Base-by-base conservation (phyloP, 2,113 vertebrate species). In the Cygnus atratus region DNA sequence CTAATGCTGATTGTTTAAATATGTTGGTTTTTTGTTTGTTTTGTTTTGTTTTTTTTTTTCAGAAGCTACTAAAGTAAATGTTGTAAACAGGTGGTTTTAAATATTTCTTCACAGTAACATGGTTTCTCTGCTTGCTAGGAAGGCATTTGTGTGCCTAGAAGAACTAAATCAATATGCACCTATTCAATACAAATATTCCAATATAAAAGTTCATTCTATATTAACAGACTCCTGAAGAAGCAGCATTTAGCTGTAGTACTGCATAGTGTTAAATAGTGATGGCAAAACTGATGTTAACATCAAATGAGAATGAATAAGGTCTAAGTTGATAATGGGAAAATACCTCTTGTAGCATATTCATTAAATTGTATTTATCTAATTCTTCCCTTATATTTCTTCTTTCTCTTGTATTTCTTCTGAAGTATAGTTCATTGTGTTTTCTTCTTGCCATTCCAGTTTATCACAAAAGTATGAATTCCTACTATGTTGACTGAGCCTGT, bases 241-340 rank as follows among this genome's bases (percentile, higher is more conserved):
- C 74, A 86, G 59, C 66, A 87, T 91, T 97, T 96, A 91, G 59
- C 95, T 97, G 63, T 93, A 93, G 92, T 87, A 91, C 71, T 59
- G 92, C 70, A 83, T 81, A 54, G 63, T 79, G 29, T 92, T 93
- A 83, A 94, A 80, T 92, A 91, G 89, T 90, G 61, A 75, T 67
- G 83, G 87, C 94, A 88, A 93, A 94, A 91, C 75, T 94, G 90
- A 90, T 97, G 96, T 92, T 97, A 87, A 90, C 80, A 44, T 88
- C 93, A 93, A 79, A 96, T 91, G 76, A 91, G 59, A 81, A 77
- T 95, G 59, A 95, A 92, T 89, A 91, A 94, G 41, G 48, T 50
- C 41, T 46, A 74, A 82, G 19, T 33, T 26, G 75, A 71, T 72
- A 58, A 57, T 29, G 26, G 43, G 46, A 66, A 85, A 90, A 95